A percentile compares a stretch with the other conserved stretches of the same genome.
Evolutionary conservation across 2,797 vertebrate genomes (phyloP).

Genomic region (Labeo calbasu): DNA sequence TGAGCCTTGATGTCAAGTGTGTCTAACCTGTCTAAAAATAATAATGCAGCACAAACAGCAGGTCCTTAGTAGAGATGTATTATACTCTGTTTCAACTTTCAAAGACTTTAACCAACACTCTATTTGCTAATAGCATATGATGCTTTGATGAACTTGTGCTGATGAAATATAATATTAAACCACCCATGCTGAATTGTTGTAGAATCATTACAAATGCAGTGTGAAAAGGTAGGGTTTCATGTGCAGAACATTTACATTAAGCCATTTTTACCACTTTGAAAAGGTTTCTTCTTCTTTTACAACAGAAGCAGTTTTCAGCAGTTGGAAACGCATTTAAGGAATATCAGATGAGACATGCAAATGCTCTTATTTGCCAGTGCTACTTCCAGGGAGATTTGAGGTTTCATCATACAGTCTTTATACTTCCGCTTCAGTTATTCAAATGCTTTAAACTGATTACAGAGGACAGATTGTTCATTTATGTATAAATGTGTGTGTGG

Average conservation of each 20-base stretch:
- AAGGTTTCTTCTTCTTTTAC: neutral
- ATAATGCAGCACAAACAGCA: neutral
- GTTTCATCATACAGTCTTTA: conserved; percentile 56
- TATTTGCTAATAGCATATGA: neutral
- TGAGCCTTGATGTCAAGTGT: conserved; percentile 12
- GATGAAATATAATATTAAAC: neutral
- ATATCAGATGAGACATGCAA: conserved; percentile 68
- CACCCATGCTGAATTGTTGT: neutral
- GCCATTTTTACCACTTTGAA: neutral
- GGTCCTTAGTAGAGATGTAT: neutral
- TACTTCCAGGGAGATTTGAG: conserved; percentile 52
- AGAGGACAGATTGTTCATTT: conserved; percentile 40
- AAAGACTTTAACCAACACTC: neutral
- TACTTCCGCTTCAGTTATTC: conserved; percentile 69
- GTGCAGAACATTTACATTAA: neutral
- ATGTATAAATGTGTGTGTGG: conserved; percentile 5
- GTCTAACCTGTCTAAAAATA: conserved; percentile 23
- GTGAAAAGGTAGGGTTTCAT: neutral
- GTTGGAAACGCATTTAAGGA: conserved; percentile 34
- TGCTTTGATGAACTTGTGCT: neutral
- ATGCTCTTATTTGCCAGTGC: conserved; percentile 56
- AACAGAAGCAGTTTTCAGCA: conserved; percentile 3
- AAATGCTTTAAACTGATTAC: conserved; percentile 63
- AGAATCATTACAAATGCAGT: neutral
- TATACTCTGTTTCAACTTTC: neutral